Base-by-base conservation (phyloP, 2,797 vertebrate genomes). In the Poecile montanus region DNA sequence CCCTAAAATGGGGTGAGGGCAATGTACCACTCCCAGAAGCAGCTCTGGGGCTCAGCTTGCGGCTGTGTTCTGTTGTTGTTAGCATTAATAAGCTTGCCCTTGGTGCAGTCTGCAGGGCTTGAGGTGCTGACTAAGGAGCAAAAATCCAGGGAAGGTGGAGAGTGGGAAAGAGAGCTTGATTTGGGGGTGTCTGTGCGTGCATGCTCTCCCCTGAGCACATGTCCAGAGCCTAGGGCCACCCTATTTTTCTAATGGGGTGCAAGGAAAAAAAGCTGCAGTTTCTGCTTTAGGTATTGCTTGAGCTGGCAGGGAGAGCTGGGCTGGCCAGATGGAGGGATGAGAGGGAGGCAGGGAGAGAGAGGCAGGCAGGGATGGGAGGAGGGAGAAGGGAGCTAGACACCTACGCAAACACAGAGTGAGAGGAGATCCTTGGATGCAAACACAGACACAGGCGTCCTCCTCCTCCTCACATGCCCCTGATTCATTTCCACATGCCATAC, bases 381-480 rank as follows among this genome's bases (percentile, higher is more conserved):
- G 89, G 95, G 84, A 93, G 84, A 93, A 92, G 86, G 91, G 95
- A 91, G 94, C 93, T 78, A 91, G 85, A 96, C 97, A 97, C 97
- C 97, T 98, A 98, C 98, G 98, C 95, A 95, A 97, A 97, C 96
- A 95, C 94, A 91, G 96, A 95, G 96, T 94, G 95, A 98, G 97
- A 98, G 98, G 98, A 98, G 98, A 98, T 98, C 98, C 98, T 98
- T 97, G 97, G 97, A 96, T 97, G 96, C 96, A 97, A 97, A 97
- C 95, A 93, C 95, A 97, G 96, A 97, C 96, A 96, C 96, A 91
- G 95, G 96, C 96, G 80, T 95, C 93, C 94, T 93, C 88, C 94
- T 94, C 91, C 95, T 88, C 94, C 91, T 95, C 97, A 97, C 97
- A 96, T 97, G 97, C 96, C 96, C 96, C 95, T 95, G 97, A 97